Conservation (phyloP, 2,888 invertebrate genomes). For the Saturnia pavonia region DNA sequence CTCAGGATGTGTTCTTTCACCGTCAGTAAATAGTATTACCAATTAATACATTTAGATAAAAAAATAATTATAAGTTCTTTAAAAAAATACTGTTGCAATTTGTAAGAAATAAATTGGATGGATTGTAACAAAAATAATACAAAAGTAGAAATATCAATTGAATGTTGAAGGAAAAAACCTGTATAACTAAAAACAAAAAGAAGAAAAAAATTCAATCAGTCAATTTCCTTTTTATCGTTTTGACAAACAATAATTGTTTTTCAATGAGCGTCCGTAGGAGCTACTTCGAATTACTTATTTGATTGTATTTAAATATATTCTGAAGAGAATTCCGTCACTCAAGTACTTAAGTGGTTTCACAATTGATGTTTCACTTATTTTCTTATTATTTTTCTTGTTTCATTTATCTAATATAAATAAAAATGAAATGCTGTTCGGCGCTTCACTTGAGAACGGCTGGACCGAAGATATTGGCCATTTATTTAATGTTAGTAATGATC, state of each 20-base stretch:
- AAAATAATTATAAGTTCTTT: too few relatives aligned
- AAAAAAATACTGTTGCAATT: too few relatives aligned
- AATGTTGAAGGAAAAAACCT: neutral
- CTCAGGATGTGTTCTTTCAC: too few relatives aligned
- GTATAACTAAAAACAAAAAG: slow-evolving; percentile 11
- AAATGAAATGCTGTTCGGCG: too few relatives aligned
- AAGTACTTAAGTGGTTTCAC: slow-evolving; percentile 41
- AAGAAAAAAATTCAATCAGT: slow-evolving; percentile 22
- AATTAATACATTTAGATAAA: too few relatives aligned
- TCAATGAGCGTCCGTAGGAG: neutral
- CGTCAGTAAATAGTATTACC: too few relatives aligned
- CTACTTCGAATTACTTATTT: slow-evolving; percentile 10
- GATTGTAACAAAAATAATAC: neutral
- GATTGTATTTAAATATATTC: slow-evolving; percentile 19
- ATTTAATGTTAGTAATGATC: too few relatives aligned
- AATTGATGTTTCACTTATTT: slow-evolving; percentile 49
- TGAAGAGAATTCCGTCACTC: slow-evolving; percentile 39
- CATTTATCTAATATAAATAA: neutral
- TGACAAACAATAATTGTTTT: slow-evolving; percentile 20
- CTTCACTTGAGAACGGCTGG: too few relatives aligned
- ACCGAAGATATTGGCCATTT: too few relatives aligned
- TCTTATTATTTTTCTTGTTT: slow-evolving; percentile 27
- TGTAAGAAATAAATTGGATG: too few relatives aligned
- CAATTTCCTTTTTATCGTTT: slow-evolving; percentile 27
- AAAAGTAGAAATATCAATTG: neutral